Base-by-base conservation (phyloP, 2,797 vertebrate genomes). In the Sebastes flavidus region DNA sequence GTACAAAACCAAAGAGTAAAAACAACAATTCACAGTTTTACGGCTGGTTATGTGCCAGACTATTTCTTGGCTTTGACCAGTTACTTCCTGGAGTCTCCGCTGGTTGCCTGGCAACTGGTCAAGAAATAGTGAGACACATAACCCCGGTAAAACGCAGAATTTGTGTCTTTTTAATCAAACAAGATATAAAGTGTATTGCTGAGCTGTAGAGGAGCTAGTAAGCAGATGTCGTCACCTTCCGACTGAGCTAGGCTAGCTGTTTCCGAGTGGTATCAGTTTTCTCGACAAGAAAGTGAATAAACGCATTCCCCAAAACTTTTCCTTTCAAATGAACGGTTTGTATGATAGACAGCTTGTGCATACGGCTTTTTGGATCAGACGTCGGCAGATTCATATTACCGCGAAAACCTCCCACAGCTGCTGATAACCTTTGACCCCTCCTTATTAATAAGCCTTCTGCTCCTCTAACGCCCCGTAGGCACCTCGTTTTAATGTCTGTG, bases 321-420 rank as follows among this genome's bases (percentile, higher is more conserved):
- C 22, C 66, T 75, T 60, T 78, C 12, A 59, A 65, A 16, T 68
- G 2, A 81, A 70, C 2, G 8, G 38, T 49, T 56, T 70, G 32
- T 67, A 20, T 36, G 75, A 65, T 69, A 22, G 76, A 82, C 7
- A 7, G 74, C 62, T 78, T 75, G 68, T 81, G 67, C 29, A 72
- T 77, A n/a, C 80, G 56, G 85, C 75, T 75, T 71, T 87, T 75
- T 62, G 54, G 84, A 80, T 82, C 74, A 46, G 69, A 54, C 49
- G 24, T 10, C 49, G 72, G 79, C 77, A 77, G 77, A 85, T 73
- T 65, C 3, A 52, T 46, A 46, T 71, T 13, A 56, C 54, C 72
- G 42, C 20, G 7, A 65, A 65, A 88, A 75, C 62, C 71, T 79
- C 77, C 69, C 68, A 68, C 65, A 61, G 68, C 73, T 78, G 72